These are phyloP conservation scores for Ploceus nigricollis DNA, from an alignment of 2,113 vertebrate species.

Conservation along the genomic window DNA sequence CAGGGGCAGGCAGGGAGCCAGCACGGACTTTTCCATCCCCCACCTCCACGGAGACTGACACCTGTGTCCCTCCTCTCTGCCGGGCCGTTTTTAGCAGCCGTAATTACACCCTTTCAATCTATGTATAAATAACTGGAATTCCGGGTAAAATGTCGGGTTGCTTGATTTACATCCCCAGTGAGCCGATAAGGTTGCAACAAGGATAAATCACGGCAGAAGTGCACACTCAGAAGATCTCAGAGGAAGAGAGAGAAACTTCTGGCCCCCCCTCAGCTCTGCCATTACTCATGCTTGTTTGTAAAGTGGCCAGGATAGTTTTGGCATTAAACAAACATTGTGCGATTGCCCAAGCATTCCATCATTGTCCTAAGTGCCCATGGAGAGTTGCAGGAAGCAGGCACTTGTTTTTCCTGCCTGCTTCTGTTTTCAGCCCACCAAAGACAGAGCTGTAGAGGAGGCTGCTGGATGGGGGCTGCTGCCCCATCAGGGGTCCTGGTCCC, in stretches of 20 bases:
- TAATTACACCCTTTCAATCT: slow-evolving; percentile 33
- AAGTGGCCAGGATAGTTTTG: not conserved
- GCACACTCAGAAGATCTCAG: slow-evolving; percentile 29
- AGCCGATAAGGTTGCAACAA: slow-evolving; percentile 31
- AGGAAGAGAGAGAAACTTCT: slow-evolving; percentile 26
- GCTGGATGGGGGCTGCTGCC: not conserved
- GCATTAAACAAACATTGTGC: slow-evolving; percentile 11
- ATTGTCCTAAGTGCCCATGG: not conserved
- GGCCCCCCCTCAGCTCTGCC: not conserved
- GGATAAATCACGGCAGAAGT: slow-evolving; percentile 47
- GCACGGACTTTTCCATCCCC: not conserved
- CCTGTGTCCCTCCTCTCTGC: slow-evolving; percentile 28
- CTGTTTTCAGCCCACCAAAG: not conserved
- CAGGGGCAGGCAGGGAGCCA: slow-evolving; percentile 33
- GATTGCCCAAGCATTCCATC: not conserved
- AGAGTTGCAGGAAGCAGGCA: not conserved
- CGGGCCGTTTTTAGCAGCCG: not conserved
- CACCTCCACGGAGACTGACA: not conserved
- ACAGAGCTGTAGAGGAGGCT: not conserved
- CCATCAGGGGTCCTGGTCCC: not conserved
- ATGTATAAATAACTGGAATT: slow-evolving; percentile 55
- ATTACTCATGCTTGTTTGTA: slow-evolving; percentile 41
- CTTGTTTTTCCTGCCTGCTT: not conserved
- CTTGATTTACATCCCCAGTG: slow-evolving; percentile 41
- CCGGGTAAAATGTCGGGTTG: slow-evolving; percentile 3